Percentiles rank a stretch among this genome's conserved stretches.
These are phyloP conservation scores for Laticauda laticaudata DNA, from an alignment of 2,113 vertebrate species.

Conservation along the genomic window DNA sequence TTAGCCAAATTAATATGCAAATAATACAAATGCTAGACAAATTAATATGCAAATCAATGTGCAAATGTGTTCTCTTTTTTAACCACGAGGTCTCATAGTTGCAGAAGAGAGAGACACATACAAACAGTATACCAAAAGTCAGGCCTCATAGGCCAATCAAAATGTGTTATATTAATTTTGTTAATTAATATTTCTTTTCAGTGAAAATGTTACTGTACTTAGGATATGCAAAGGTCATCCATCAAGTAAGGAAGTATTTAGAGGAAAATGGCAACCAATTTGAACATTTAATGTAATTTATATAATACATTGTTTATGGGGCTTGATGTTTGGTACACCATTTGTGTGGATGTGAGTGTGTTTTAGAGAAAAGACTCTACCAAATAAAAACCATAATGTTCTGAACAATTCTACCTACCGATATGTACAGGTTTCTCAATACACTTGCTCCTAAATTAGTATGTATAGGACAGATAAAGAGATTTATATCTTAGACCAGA, in stretches of 20 bases:
- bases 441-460: neutral
- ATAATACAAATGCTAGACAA: neutral
- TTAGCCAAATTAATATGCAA: neutral
- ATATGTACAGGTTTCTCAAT: neutral
- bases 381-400: neutral
- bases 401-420: neutral
- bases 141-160: neutral
- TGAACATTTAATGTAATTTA: neutral
- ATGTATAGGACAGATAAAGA: neutral
- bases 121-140: neutral
- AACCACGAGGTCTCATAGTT: neutral
- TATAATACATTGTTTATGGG: neutral
- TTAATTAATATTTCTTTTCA: neutral
- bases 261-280: neutral
- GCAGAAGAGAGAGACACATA: neutral
- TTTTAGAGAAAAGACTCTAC: neutral
- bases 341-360: neutral
- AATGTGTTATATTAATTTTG: neutral
- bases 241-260: neutral
- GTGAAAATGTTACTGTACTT: neutral
- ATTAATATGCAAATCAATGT: neutral
- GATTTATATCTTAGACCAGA: neutral
- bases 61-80: neutral
- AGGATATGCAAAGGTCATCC: neutral
- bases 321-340: neutral